Conservation (phyloP, 35 echinoderm and acorn worm species). For the Lytechinus pictus region DNA sequence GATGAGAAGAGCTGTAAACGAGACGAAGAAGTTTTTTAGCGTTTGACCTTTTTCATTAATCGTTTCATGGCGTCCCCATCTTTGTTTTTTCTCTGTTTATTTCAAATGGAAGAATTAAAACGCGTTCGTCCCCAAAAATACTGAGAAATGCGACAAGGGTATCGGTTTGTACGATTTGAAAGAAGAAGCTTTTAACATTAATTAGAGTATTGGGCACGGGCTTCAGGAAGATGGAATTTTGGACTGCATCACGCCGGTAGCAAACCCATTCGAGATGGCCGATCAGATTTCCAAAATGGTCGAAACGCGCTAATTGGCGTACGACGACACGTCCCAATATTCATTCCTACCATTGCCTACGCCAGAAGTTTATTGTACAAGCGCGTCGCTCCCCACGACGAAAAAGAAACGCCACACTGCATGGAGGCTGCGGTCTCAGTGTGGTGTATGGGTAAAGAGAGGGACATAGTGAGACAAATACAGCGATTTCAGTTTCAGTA, state of each 20-base stretch:
- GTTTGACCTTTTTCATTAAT: background rate
- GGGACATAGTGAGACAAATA: background rate
- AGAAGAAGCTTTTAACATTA: conserved; percentile 53
- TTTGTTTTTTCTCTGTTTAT: background rate
- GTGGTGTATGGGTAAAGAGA: background rate
- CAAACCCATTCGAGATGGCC: conserved; percentile 37
- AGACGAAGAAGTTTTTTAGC: background rate
- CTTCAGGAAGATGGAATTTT: conserved; percentile 34
- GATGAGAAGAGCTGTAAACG: background rate
- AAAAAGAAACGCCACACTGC: background rate
- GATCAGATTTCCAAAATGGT: conserved; percentile 53
- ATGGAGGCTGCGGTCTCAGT: background rate
- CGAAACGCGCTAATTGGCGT: conserved; percentile 56
- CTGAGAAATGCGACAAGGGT: conserved; percentile 30
- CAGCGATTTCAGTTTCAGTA: conserved; percentile 54
- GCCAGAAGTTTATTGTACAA: conserved; percentile 14
- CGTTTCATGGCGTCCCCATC: background rate
- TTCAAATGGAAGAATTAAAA: background rate
- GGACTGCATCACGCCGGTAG: conserved; percentile 36
- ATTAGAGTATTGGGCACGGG: conserved; percentile 33
- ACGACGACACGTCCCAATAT: background rate
- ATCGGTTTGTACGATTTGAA: conserved; percentile 27
- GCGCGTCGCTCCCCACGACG: background rate
- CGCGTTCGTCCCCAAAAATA: background rate
- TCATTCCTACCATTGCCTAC: background rate